Conservation (phyloP, 2,797 vertebrate genomes). For the Silurus lanzhouensis region DNA sequence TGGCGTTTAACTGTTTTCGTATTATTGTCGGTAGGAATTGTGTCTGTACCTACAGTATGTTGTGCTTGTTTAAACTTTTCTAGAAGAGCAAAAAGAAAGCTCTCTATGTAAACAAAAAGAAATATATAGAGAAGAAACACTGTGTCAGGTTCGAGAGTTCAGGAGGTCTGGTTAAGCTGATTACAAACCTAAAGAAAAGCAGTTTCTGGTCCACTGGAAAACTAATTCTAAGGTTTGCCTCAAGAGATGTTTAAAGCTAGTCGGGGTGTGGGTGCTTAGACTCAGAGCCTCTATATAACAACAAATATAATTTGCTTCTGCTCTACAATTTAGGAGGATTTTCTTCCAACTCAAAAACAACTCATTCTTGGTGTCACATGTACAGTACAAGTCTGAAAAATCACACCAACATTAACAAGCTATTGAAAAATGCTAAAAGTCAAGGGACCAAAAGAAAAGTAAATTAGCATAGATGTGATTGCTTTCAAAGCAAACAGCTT, state of each 20-base stretch:
- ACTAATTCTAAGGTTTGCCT: background rate
- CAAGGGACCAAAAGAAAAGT: background rate
- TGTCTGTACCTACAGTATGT: too few relatives aligned
- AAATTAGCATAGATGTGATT: background rate
- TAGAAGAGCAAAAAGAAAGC: too few relatives aligned
- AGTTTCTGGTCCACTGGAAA: slow-evolving; percentile 1
- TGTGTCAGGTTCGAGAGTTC: background rate
- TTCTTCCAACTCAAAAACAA: background rate
- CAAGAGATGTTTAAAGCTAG: background rate
- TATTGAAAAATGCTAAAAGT: background rate
- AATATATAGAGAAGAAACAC: background rate
- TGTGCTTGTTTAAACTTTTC: background rate
- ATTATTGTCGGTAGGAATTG: background rate
- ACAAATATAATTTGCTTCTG: background rate
- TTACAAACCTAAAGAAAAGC: background rate
- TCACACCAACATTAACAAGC: background rate
- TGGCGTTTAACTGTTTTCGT: background rate
- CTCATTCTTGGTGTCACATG: background rate
- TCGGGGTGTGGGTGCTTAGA: background rate
- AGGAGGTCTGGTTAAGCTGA: background rate
- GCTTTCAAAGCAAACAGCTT: background rate
- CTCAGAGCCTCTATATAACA: background rate
- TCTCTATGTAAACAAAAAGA: background rate
- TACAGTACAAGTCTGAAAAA: background rate
- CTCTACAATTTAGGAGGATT: background rate